Conservation (phyloP, 2,797 vertebrate species). For the Darevskia nairensis region DNA sequence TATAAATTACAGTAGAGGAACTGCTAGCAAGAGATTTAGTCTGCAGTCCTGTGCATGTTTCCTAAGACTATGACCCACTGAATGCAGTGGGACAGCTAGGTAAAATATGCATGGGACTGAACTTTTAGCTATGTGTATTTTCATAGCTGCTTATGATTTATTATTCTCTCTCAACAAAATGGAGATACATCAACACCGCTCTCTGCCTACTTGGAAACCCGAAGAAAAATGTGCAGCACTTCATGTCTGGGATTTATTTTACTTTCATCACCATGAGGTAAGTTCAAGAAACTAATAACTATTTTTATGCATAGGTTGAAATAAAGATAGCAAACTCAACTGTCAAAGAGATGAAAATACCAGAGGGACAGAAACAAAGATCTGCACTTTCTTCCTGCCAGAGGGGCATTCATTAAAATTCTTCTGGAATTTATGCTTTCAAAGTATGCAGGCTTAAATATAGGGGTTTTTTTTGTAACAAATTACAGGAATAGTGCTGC, state of each 20-base stretch:
- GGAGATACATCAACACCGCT: not conserved
- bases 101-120: not conserved
- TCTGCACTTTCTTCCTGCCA: not conserved
- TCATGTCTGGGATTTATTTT: not conserved
- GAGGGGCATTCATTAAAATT: not conserved
- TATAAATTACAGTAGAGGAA: not conserved
- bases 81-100: not conserved
- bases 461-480: not conserved
- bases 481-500: accelerated
- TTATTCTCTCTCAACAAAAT: not conserved
- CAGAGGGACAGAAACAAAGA: not conserved
- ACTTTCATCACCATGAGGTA: not conserved
- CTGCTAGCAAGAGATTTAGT: not conserved
- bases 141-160: not conserved
- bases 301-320: not conserved
- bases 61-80: not conserved
- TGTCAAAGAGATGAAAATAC: not conserved
- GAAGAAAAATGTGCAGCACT: not conserved
- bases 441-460: not conserved
- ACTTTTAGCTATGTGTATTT: not conserved
- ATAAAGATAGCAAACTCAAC: not conserved
- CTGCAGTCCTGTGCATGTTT: not conserved
- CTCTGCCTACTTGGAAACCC: not conserved
- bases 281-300: not conserved
- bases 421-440: conserved; percentile 3